Base-by-base conservation (phyloP, 2,888 invertebrate species). In the Plagodis dolabraria region DNA sequence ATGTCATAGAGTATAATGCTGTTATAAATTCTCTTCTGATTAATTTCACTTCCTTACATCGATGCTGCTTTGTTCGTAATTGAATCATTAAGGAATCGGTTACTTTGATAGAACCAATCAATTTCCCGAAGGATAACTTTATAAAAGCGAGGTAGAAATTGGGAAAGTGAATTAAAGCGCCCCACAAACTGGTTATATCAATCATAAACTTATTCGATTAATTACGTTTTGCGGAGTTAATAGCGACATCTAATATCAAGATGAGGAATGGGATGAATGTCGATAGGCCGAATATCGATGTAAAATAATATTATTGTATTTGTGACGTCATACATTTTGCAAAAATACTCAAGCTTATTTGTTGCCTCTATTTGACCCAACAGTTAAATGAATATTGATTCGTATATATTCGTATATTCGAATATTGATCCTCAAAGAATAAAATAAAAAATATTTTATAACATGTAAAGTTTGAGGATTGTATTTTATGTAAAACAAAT, bases 181-280 rank as follows among this genome's bases (percentile, higher is more conserved):
- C 89, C 87, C 91, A 79, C 90, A 91, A 90, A 90, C 92, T 91
- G 92, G 92, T 92, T 91, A 92, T 92, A 92, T 92, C 92, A 92
- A 92, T 92, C 92, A 92, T 92, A 92, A 92, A 92, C 89, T 92
- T 92, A 92, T 91, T 92, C 92, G 87, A 92, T 92, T 92, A 92
- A 92, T 92, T 92, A 92, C 92, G 90, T 92, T 92, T 92, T 92
- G 92, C 92, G 92, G 90, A 92, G 92, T 92, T 92, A 92, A 92
- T 92, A 91, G 92, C 91, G 89, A 91, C 92, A 92, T 91, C 92
- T 92, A 92, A 90, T 92, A 92, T 88, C 82, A 83, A 74, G 63
- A 64, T 70, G 74, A 89, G 86, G 75, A 89, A 74, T 78, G 91
- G 64, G 63, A 46, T 44, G 11, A 22, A n/a, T 66, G 47, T 65